phyloP scores from a whole-genome alignment of 2,888 invertebrate species.

The Philereme transversata region DNA sequence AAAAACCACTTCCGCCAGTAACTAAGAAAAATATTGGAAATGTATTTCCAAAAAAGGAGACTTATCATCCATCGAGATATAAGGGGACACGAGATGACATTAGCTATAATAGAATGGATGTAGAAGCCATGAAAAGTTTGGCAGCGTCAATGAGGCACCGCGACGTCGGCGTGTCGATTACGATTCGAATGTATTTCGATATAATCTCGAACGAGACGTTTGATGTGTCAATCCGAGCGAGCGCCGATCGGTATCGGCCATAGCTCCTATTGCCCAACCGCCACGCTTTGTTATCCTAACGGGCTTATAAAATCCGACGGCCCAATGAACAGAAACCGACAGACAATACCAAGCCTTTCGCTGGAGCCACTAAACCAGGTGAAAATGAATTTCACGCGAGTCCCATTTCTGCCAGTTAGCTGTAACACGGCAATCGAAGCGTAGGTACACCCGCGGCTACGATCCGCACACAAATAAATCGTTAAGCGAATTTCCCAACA shows the following conservation, averaged over 20 bases:
- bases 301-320: slow-evolving; percentile 71
- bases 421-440: slow-evolving; percentile 55
- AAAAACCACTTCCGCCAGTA: too few species aligned
- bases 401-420: slow-evolving; percentile 51
- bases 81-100: too few species aligned
- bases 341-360: slow-evolving; percentile 58
- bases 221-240: slow-evolving; percentile 80
- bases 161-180: slow-evolving; percentile 74
- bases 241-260: slow-evolving; percentile 70
- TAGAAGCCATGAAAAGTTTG: slow-evolving; percentile 50
- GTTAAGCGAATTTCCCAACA: slow-evolving; percentile 77
- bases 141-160: slow-evolving; percentile 60
- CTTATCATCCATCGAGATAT: too few species aligned
- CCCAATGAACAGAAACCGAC: slow-evolving; percentile 52
- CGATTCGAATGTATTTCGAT: slow-evolving; percentile 73
- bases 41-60: too few species aligned
- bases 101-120: background rate
- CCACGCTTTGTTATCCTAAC: slow-evolving; percentile 79
- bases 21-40: too few species aligned
- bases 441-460: slow-evolving; percentile 48
- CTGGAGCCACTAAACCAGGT: slow-evolving; percentile 38
- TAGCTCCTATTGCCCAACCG: slow-evolving; percentile 79
- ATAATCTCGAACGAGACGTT: slow-evolving; percentile 69
- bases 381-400: slow-evolving; percentile 55
- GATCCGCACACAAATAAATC: slow-evolving; percentile 73